phyloP scores from a whole-genome alignment of 2,888 invertebrate species.

The Callyntrura guangdongensis region DNA sequence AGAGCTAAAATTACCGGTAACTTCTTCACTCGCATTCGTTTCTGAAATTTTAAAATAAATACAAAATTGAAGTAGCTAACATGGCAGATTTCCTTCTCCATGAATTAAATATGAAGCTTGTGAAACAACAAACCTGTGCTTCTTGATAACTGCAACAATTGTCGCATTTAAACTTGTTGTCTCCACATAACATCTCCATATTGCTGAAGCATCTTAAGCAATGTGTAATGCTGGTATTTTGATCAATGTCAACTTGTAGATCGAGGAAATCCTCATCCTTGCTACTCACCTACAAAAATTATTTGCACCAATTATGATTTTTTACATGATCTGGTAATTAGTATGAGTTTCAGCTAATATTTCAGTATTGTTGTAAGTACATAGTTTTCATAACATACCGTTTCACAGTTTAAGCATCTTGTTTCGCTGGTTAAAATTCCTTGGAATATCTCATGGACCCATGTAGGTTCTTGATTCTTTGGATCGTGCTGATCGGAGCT shows the following conservation, averaged over 20 bases:
- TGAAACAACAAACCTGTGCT: conserved; percentile 90
- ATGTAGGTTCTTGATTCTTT: conserved; percentile 93
- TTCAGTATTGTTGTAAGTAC: too few species aligned
- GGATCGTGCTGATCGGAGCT: conserved; percentile 73
- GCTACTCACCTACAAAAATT: conserved; percentile 90
- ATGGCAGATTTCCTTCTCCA: background rate
- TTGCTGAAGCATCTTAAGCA: conserved; percentile 99
- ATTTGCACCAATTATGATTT: background rate
- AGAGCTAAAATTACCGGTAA: conserved; percentile 98
- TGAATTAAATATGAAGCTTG: background rate
- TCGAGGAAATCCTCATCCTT: conserved; percentile 99
- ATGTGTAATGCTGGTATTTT: conserved; percentile 99
- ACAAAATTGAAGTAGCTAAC: conserved; percentile 12
- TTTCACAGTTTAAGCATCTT: conserved; percentile 99
- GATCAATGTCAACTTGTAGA: conserved; percentile 99
- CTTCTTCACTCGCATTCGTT: conserved; percentile 99
- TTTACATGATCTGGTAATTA: background rate
- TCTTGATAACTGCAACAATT: conserved; percentile 99
- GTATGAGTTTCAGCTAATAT: too few species aligned
- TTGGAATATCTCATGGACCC: conserved; percentile 99
- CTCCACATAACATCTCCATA: conserved; percentile 99
- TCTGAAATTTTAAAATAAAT: conserved; percentile 86
- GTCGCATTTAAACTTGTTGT: conserved; percentile 99
- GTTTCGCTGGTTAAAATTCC: conserved; percentile 99
- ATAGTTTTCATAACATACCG: conserved; percentile 88